Percentiles rank a stretch among this genome's conserved stretches.
These are phyloP conservation scores for Pygocentrus nattereri DNA, from an alignment of 2,797 vertebrate genomes.

Conservation along the genomic window DNA sequence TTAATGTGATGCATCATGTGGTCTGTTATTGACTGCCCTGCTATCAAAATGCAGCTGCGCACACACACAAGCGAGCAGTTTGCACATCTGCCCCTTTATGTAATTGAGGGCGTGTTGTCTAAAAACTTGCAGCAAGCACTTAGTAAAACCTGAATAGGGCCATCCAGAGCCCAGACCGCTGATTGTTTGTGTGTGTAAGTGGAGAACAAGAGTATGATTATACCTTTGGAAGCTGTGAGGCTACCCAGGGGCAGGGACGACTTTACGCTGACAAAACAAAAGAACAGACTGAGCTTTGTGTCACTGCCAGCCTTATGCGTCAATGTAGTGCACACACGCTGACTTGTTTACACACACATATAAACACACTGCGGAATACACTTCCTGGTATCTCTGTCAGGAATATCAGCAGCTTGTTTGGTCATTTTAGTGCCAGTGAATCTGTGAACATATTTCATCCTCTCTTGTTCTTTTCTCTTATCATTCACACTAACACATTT, in stretches of 20 bases:
- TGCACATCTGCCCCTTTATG: slow-evolving; percentile 35
- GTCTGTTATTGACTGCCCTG: slow-evolving; percentile 18
- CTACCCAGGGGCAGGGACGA: slow-evolving; percentile 35
- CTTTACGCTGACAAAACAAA: slow-evolving; percentile 53
- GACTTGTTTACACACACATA: not conserved
- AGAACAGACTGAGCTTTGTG: slow-evolving; percentile 65
- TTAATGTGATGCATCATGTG: slow-evolving; percentile 29
- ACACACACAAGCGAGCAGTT: slow-evolving; percentile 8
- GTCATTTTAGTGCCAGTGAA: not conserved
- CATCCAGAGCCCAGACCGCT: slow-evolving; percentile 20
- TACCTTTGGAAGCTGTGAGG: slow-evolving; percentile 45
- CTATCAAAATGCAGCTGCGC: slow-evolving; percentile 45
- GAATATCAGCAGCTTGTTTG: not conserved
- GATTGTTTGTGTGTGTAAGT: slow-evolving; percentile 34
- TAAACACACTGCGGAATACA: not conserved
- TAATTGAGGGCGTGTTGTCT: slow-evolving; percentile 19
- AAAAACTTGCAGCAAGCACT: slow-evolving; percentile 30
- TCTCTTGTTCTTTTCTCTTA: not conserved
- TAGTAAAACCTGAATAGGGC: slow-evolving; percentile 35
- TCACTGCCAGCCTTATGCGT: slow-evolving; percentile 46
- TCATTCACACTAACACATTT: not conserved
- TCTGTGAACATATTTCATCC: not conserved
- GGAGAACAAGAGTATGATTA: slow-evolving; percentile 54
- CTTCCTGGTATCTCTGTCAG: not conserved
- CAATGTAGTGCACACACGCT: slow-evolving; percentile 43